Evolutionary conservation across 1,140 invertebrate genomes (phyloP).

Genomic region (Venturia canescens): DNA sequence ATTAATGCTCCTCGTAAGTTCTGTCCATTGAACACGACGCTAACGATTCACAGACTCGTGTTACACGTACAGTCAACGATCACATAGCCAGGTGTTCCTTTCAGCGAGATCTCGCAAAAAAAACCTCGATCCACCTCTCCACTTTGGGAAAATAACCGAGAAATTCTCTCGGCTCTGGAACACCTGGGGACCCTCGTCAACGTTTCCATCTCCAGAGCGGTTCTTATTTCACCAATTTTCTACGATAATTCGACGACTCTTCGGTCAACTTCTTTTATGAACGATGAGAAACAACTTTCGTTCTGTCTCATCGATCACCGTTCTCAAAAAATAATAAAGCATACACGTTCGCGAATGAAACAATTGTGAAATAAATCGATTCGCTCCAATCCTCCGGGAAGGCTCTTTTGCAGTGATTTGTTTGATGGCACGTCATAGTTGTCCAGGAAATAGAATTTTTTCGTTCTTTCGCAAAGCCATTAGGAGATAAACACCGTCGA

Average conservation of each 20-base stretch:
- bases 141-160: constrained; percentile 15
- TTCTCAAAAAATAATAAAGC: too few species aligned
- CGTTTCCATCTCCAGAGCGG: neutral
- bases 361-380: too few species aligned
- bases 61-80: constrained; percentile 28
- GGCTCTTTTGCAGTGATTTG: too few species aligned
- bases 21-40: neutral
- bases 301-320: too few species aligned
- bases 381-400: too few species aligned
- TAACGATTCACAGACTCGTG: constrained; percentile 33
- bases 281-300: too few species aligned
- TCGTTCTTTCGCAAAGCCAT: too few species aligned
- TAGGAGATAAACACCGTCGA: too few species aligned
- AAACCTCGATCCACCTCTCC: constrained; percentile 1
- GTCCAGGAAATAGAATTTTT: too few species aligned
- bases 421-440: too few species aligned
- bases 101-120: constrained; percentile 13
- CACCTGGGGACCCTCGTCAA: neutral
- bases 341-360: too few species aligned
- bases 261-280: too few species aligned
- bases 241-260: neutral
- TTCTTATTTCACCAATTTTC: neutral
- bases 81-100: constrained; percentile 40
- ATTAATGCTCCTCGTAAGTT: neutral
- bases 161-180: neutral